These are phyloP conservation scores for Pardalotus punctatus DNA, from an alignment of 2,113 vertebrate species.

Conservation along the genomic window DNA sequence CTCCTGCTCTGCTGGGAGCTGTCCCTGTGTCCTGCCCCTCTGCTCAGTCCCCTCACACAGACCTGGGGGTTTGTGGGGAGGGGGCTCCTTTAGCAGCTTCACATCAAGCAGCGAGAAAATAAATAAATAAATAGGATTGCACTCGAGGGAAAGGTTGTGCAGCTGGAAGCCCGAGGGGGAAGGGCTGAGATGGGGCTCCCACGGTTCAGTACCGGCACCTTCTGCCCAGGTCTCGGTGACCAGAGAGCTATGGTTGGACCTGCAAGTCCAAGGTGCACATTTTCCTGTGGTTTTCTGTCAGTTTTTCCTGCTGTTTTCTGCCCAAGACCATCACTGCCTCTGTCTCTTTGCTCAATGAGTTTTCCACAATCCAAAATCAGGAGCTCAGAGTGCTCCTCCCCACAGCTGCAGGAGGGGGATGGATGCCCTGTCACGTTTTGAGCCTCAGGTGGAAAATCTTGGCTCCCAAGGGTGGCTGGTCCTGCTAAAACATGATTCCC, in stretches of 20 bases:
- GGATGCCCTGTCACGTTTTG: neutral
- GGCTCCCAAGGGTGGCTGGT: neutral
- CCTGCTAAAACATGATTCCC: neutral
- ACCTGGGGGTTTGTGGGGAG: neutral
- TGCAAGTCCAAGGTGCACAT: neutral
- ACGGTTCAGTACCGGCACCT: neutral
- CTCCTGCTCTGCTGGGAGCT: neutral
- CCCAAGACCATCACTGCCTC: neutral
- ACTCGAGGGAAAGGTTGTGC: neutral
- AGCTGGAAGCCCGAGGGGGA: neutral
- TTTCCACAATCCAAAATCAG: neutral
- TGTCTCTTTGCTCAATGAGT: neutral
- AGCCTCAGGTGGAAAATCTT: neutral
- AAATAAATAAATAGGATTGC: slow-evolving; percentile 64
- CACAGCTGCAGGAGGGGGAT: neutral
- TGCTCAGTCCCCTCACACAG: neutral
- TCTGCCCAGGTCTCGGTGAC: neutral
- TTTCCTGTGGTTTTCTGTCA: neutral
- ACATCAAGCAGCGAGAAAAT: slow-evolving; percentile 26
- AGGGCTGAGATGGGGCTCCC: neutral
- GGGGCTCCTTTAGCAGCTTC: slow-evolving; percentile 18
- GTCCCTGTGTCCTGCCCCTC: neutral
- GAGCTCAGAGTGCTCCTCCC: neutral
- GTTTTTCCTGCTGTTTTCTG: neutral
- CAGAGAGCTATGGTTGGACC: neutral